Base-by-base conservation (phyloP, 1,140 invertebrate genomes). In the Parapsyche elsis region DNA sequence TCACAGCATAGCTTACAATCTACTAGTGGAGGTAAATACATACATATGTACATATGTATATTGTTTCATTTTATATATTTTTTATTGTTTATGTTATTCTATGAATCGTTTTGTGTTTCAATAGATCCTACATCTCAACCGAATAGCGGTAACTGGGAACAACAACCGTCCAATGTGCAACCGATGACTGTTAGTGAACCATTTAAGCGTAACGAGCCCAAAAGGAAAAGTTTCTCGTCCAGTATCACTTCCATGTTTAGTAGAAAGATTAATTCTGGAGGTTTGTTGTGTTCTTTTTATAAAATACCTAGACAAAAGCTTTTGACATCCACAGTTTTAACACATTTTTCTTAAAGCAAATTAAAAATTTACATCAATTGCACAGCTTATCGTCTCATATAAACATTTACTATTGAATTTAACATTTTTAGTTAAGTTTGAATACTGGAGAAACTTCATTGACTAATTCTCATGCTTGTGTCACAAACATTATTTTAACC, bases 181-280 rank as follows among this genome's bases (percentile, higher is more conserved):
- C 64, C 86, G 76, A 49, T 87, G 84, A 49, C 85, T 85, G 84
- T 87, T 87, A 76, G 88, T 38, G 82, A 83, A 45, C 88, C 89
- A 0, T 91, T 91, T 79, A 88, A 89, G 80, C 86, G 92, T 61
- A 90, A 89, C 12, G 93, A 94, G 83, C 88, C 90, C 19, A 95
- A 94, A 87, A 88, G 93, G 45, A 90, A 91, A 81, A 95, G 94
- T 85, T 88, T 95, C 19, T 93, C 93, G 7, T 91, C 91, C 7
- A 93, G 93, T 19, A 87, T 95, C 57, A 92, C 92, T 5, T 93
- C 91, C 85, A 93, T 95, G 88, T 94, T 95, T 82, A 90, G 88
- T 82, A 90, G 93, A 85, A 88, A 91, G 80, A 84, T 86, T 9
- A 88, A 87, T 78, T 84, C 86, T 59, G 80, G 81, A 81, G 82